phyloP scores from a whole-genome alignment of 2,113 vertebrate genomes.

The Poecile atricapillus region DNA sequence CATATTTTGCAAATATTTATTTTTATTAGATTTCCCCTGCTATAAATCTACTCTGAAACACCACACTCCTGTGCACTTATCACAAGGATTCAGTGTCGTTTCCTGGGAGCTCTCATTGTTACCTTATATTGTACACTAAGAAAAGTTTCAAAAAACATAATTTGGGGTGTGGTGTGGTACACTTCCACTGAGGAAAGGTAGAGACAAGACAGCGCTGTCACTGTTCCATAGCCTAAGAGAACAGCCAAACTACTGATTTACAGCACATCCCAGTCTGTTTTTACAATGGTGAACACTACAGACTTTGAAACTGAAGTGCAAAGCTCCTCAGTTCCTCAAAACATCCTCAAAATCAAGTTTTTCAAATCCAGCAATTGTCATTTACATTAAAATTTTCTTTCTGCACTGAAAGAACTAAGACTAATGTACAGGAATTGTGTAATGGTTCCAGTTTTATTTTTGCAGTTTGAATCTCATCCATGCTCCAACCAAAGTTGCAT shows the following conservation, averaged over 20 bases:
- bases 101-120: not conserved
- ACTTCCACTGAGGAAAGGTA: not conserved
- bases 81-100: not conserved
- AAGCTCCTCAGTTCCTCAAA: not conserved
- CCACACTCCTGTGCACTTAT: not conserved
- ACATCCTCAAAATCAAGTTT: not conserved
- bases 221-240: not conserved
- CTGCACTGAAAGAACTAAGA: not conserved
- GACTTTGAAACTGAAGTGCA: not conserved
- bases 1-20: not conserved
- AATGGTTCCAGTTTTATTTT: not conserved
- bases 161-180: not conserved
- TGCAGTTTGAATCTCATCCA: not conserved
- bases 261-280: not conserved
- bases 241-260: not conserved
- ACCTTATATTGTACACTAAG: not conserved
- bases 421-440: not conserved
- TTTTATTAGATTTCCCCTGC: not conserved
- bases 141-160: not conserved
- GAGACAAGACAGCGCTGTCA: not conserved
- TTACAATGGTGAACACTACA: not conserved
- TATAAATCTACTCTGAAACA: not conserved
- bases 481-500: not conserved
- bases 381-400: not conserved
- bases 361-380: not conserved